Conservation (phyloP, 2,888 invertebrate species). For the Luffia ferchaultella region DNA sequence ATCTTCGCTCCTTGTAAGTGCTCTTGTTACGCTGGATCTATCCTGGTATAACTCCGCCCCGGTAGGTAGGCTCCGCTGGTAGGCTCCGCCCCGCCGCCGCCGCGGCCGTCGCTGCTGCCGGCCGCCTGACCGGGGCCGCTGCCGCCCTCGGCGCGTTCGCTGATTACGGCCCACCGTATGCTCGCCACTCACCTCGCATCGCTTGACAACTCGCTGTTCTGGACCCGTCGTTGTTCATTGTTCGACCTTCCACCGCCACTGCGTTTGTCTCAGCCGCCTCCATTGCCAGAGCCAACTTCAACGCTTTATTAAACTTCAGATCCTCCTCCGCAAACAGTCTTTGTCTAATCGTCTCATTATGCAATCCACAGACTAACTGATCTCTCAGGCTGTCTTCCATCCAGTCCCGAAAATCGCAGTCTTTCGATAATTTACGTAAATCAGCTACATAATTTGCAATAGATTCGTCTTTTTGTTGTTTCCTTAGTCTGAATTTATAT, state of each 20-base stretch:
- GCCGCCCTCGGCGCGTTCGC: neutral
- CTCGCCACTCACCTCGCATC: too few relatives aligned
- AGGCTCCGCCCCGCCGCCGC: neutral
- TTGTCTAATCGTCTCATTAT: too few relatives aligned
- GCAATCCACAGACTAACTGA: too few relatives aligned
- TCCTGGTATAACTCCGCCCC: neutral
- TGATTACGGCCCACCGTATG: conserved; percentile 2
- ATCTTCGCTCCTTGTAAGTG: neutral
- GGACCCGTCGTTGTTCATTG: neutral
- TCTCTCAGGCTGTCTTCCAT: too few relatives aligned
- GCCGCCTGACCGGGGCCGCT: neutral
- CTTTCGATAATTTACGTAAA: conserved; percentile 13
- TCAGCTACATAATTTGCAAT: conserved; percentile 10
- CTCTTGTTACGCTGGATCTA: conserved; percentile 1
- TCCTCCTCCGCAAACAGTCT: neutral
- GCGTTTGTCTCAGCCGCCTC: neutral
- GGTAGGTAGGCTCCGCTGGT: too few relatives aligned
- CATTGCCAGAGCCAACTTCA: neutral
- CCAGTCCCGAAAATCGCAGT: conserved; percentile 12
- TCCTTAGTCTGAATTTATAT: conserved; percentile 14
- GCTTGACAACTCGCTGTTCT: too few relatives aligned
- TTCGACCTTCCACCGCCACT: neutral
- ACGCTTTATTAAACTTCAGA: neutral
- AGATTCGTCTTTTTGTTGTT: conserved; percentile 9
- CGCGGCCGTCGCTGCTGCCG: neutral